Conservation (phyloP, 2,113 vertebrate species). For the Elephas maximus region DNA sequence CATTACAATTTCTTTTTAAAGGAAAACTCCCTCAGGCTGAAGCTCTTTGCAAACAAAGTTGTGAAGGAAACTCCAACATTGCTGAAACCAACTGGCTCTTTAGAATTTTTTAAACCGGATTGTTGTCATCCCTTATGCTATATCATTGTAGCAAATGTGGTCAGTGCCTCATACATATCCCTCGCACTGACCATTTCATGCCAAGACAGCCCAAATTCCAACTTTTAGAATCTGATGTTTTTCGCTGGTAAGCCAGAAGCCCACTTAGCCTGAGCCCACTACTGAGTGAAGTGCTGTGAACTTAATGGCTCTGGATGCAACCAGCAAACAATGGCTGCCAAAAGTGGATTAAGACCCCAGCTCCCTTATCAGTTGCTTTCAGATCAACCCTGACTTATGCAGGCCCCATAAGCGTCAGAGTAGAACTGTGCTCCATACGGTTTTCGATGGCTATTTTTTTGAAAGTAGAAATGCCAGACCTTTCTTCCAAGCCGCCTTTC, state of each 20-base stretch:
- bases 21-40: background rate
- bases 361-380: background rate
- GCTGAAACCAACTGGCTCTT: background rate
- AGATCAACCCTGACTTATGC: background rate
- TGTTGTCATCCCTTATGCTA: background rate
- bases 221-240: background rate
- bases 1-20: background rate
- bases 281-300: too few species aligned
- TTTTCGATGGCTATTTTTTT: background rate
- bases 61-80: background rate
- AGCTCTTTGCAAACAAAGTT: background rate
- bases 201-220: background rate
- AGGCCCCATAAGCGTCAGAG: background rate
- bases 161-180: background rate
- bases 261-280: background rate
- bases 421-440: background rate
- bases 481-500: background rate
- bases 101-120: background rate
- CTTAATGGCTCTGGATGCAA: background rate
- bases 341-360: background rate
- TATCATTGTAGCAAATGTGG: background rate
- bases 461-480: background rate
- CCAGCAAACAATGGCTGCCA: background rate
- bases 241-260: background rate
- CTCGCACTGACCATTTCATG: background rate